These are phyloP conservation scores for Pholis gunnellus DNA, from an alignment of 2,113 vertebrate genomes.

Conservation along the genomic window DNA sequence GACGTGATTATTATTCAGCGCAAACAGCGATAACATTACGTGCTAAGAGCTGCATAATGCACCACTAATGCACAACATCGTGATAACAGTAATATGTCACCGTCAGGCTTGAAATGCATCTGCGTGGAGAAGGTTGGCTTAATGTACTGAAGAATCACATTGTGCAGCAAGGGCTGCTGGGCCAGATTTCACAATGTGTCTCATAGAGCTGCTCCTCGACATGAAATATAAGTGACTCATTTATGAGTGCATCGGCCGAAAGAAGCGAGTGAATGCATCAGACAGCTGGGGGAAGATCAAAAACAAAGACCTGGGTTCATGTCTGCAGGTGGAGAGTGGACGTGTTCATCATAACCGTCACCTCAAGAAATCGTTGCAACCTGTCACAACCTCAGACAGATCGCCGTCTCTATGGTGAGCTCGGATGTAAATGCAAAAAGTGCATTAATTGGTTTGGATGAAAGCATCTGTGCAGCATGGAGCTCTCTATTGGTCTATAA, in stretches of 20 bases:
- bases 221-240: conserved; percentile 67
- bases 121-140: conserved; percentile 46
- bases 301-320: conserved; percentile 62
- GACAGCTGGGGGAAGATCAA: conserved; percentile 56
- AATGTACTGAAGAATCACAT: conserved; percentile 66
- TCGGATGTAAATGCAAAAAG: conserved; percentile 35
- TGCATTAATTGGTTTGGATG: conserved; percentile 55
- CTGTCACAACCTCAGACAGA: conserved; percentile 17
- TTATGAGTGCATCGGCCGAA: conserved; percentile 59
- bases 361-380: conserved; percentile 46
- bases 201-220: conserved; percentile 43
- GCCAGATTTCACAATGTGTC: conserved; percentile 44
- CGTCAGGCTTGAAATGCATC: conserved; percentile 57
- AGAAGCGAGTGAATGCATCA: conserved; percentile 76
- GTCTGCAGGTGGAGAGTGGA: conserved; percentile 49
- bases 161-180: conserved; percentile 12
- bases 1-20: conserved; percentile 60
- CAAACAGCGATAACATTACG: conserved; percentile 53
- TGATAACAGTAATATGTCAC: conserved; percentile 45
- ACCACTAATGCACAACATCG: conserved; percentile 61
- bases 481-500: conserved; percentile 53
- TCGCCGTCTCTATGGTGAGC: neutral
- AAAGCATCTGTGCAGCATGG: conserved; percentile 42
- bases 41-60: conserved; percentile 64
- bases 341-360: conserved; percentile 42